These are phyloP conservation scores for Centropus unirufus DNA, from an alignment of 2,113 vertebrate species.

Conservation along the genomic window DNA sequence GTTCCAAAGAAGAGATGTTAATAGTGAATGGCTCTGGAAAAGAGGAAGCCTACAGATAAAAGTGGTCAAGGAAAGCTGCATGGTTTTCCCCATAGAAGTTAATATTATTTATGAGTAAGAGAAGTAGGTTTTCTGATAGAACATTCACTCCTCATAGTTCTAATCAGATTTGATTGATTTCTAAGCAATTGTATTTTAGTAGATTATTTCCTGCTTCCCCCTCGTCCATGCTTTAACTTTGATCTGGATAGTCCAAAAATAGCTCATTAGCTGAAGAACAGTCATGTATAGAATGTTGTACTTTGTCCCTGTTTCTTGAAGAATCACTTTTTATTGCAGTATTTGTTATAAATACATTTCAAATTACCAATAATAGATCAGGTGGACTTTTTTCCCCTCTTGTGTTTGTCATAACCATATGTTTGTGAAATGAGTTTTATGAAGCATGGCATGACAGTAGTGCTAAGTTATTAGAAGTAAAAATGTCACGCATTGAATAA, in stretches of 20 bases:
- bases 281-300: not conserved
- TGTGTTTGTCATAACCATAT: not conserved
- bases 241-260: not conserved
- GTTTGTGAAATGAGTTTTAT: not conserved
- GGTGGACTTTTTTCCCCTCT: not conserved
- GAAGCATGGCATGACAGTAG: not conserved
- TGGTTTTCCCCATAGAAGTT: fast-evolving
- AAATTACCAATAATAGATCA: not conserved
- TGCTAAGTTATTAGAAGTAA: not conserved
- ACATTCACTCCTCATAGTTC: not conserved
- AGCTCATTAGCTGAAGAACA: not conserved
- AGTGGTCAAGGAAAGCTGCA: not conserved
- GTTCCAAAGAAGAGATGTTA: fast-evolving
- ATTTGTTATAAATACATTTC: not conserved
- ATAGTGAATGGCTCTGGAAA: not conserved
- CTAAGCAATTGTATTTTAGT: not conserved
- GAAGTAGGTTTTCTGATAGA: not conserved
- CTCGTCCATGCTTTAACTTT: not conserved
- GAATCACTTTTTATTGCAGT: not conserved
- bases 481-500: not conserved
- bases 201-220: not conserved
- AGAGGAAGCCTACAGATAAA: not conserved
- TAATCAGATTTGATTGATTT: not conserved
- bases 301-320: not conserved
- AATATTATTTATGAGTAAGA: not conserved